phyloP scores from a whole-genome alignment of 2,888 invertebrate species.

The Linnaemya vulpina region DNA sequence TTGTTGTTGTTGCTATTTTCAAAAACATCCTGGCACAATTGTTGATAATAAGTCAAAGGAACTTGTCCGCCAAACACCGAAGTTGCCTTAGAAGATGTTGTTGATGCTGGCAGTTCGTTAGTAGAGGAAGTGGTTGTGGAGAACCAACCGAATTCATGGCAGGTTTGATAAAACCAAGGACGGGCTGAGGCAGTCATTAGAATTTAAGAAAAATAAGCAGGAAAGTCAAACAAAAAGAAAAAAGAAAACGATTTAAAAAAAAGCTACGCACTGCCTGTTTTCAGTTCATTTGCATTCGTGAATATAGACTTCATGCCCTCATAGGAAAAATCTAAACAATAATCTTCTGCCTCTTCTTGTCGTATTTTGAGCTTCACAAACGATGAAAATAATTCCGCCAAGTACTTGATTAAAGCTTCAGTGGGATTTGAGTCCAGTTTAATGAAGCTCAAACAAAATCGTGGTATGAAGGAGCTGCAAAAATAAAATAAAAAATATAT shows the following conservation, averaged over 20 bases:
- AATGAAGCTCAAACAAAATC: constrained; percentile 73
- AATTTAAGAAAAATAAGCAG: constrained; percentile 3
- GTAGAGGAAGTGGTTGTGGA: constrained; percentile 86
- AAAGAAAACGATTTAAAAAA: background rate
- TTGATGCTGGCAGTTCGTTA: background rate
- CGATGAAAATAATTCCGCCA: constrained; percentile 72
- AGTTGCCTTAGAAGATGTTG: background rate
- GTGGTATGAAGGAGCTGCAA: constrained; percentile 72
- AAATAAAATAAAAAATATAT: background rate
- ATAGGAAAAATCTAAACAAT: constrained; percentile 78
- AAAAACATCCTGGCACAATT: constrained; percentile 77
- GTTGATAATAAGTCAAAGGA: constrained; percentile 76
- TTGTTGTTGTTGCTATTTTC: constrained; percentile 41
- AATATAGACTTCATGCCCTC: constrained; percentile 75
- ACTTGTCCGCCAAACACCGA: constrained; percentile 76
- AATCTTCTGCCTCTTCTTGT: constrained; percentile 22
- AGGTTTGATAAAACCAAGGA: constrained; percentile 91
- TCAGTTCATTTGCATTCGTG: constrained; percentile 70
- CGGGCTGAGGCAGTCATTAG: constrained; percentile 76
- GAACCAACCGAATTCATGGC: constrained; percentile 93
- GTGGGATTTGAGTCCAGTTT: constrained; percentile 71
- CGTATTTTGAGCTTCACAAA: background rate
- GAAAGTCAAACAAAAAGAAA: background rate
- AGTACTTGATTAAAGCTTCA: constrained; percentile 72
- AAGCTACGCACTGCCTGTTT: constrained; percentile 74